These are phyloP conservation scores for Aphelenchoides fujianensis DNA, from an alignment of 1,140 invertebrate species.

Conservation along the genomic window DNA sequence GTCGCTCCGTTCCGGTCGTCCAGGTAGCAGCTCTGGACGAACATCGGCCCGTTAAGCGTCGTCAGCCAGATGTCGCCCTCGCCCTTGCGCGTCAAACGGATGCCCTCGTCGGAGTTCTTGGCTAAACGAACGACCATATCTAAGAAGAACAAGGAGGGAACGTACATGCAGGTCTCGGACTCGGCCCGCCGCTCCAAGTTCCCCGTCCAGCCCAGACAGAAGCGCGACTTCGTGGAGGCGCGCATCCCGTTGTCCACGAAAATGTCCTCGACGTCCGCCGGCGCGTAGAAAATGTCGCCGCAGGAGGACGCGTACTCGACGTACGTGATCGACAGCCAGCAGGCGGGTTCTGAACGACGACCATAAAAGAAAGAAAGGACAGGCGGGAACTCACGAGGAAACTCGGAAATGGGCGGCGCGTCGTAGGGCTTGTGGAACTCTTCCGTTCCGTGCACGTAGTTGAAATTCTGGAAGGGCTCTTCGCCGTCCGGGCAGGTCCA, in stretches of 20 bases:
- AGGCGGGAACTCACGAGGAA: slow-evolving; percentile 24
- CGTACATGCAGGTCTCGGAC: slow-evolving; percentile 1
- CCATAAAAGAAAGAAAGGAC: background rate
- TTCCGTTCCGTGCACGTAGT: slow-evolving; percentile 34
- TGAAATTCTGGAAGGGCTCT: slow-evolving; percentile 15
- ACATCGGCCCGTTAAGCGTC: slow-evolving; percentile 14
- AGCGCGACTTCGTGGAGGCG: slow-evolving; percentile 22
- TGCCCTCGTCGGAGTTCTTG: slow-evolving; percentile 28
- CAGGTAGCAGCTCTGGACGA: slow-evolving; percentile 43
- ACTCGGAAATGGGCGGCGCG: slow-evolving; percentile 29
- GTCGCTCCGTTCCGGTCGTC: slow-evolving; percentile 32
- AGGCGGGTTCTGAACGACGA: slow-evolving; percentile 19
- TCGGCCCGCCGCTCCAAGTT: slow-evolving; percentile 4
- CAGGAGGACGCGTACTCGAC: slow-evolving; percentile 32
- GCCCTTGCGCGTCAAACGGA: slow-evolving; percentile 39
- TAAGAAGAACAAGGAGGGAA: no score
- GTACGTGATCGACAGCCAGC: slow-evolving; percentile 34
- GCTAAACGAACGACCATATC: no score
- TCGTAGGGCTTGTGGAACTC: slow-evolving; percentile 35
- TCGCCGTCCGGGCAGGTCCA: background rate
- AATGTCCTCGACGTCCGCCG: slow-evolving; percentile 24
- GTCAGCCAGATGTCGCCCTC: slow-evolving; percentile 47
- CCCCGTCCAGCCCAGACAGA: slow-evolving; percentile 31
- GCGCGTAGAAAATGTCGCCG: slow-evolving; percentile 37
- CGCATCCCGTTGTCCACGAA: slow-evolving; percentile 37